Base-by-base conservation (phyloP, 30 jellyfish, hydroid and myxozoan species). In the Cassiopea andromeda region DNA sequence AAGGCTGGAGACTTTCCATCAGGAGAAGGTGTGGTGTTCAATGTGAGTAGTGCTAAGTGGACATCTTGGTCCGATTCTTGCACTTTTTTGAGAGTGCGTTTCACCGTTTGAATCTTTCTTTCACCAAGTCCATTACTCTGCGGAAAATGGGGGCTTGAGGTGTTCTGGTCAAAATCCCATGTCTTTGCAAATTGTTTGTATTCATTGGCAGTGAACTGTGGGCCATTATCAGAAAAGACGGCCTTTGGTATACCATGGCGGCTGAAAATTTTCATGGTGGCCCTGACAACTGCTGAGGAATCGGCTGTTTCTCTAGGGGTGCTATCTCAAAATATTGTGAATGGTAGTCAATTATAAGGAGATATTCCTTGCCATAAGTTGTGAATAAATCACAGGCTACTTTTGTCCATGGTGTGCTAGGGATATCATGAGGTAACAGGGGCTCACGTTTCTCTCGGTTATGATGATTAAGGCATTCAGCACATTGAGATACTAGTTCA, bases 61-160 rank as follows among this genome's bases (percentile, higher is more conserved):
- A 79, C 80, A 69, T 78, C 95, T 77, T 78, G 68, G 75, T 89
- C 89, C 7, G 93, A 57, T 86, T 86, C 88, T 44, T 86, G 93
- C 46, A 86, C 90, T 71, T 77, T 88, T 48, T 77, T 88, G 46
- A 88, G 88, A 45, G 93, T 92, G 84, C 95, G 84, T 92, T 92
- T 92, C 83, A 91, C 88, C 15, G 93, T 92, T 85, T 92, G 95
- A 44, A 92, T 67, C 44, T 83, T 77, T 60, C 93, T 91, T 79
- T 85, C 95, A 50, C 80, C 89, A 15, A 85, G 92, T 44, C 97
- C 97, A 60, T 92, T 92, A 48, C 85, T 64, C 73, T 85, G 73
- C 64, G 95, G 95, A 61, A 77, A 67, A 45, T 88, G 79, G 64
- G 91, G 95, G 59, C 95, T 88, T 48, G 80, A 69, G 1, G 90